A percentile compares a stretch with the other conserved stretches of the same genome.
Conservation (phyloP, 2,888 invertebrate species). For the Furcula furcula region DNA sequence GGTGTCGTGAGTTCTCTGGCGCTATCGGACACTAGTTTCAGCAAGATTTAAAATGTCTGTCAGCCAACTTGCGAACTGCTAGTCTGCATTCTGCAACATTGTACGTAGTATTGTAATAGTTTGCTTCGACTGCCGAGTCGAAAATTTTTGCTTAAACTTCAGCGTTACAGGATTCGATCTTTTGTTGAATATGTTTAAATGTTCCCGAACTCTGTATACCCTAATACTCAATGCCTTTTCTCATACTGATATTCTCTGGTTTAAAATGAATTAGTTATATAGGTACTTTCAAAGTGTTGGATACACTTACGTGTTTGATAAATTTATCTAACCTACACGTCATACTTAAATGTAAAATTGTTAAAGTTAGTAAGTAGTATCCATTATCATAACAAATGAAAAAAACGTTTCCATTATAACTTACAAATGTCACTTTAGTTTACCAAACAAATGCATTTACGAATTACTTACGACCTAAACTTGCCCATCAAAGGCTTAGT, state of each 20-base stretch:
- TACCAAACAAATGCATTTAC: constrained; percentile 36
- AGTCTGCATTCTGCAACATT: constrained; percentile 37
- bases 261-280: too few relatives aligned
- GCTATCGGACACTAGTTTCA: constrained; percentile 38
- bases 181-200: constrained; percentile 27
- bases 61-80: constrained; percentile 43
- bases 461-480: constrained; percentile 54
- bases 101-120: constrained; percentile 23
- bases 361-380: neutral
- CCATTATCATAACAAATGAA: constrained; percentile 3
- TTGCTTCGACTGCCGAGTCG: constrained; percentile 18
- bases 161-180: constrained; percentile 24
- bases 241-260: too few relatives aligned
- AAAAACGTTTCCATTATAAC: neutral
- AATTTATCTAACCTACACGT: too few relatives aligned
- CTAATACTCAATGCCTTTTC: too few relatives aligned
- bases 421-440: neutral
- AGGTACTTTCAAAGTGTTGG: too few relatives aligned
- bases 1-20: constrained; percentile 39
- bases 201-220: too few relatives aligned
- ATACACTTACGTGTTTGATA: too few relatives aligned
- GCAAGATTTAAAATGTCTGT: constrained; percentile 41
- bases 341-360: too few relatives aligned
- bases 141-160: constrained; percentile 37
- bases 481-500: constrained; percentile 49